A percentile compares a stretch with the other conserved stretches of the same genome.
phyloP scores from a whole-genome alignment of 2,113 vertebrate genomes.

The Neogobius melanostomus region DNA sequence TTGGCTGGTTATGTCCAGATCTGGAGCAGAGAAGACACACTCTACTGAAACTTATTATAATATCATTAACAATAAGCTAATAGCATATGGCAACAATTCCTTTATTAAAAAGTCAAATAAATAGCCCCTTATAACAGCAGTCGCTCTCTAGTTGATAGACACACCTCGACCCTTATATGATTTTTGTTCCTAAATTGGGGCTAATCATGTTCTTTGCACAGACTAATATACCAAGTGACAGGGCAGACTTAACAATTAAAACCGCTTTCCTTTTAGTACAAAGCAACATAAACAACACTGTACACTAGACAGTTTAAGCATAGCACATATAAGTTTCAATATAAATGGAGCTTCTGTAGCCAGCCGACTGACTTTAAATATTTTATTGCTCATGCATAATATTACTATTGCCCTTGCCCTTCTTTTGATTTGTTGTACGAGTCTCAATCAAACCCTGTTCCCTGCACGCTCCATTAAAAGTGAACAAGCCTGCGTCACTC shows the following conservation, averaged over 20 bases:
- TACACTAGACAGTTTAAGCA: background rate
- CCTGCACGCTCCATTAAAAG: slow-evolving; percentile 39
- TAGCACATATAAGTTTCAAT: background rate
- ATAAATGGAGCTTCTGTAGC: background rate
- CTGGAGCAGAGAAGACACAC: slow-evolving; percentile 68
- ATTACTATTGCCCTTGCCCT: background rate
- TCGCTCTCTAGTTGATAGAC: slow-evolving; percentile 37
- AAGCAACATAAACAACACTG: background rate
- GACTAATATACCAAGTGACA: slow-evolving; percentile 11
- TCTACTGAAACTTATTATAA: slow-evolving; percentile 82
- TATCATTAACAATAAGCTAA: slow-evolving; percentile 80
- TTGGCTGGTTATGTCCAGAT: slow-evolving; percentile 81
- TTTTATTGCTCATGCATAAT: background rate
- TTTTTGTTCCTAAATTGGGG: slow-evolving; percentile 27
- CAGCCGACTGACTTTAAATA: background rate
- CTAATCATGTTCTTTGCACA: slow-evolving; percentile 34
- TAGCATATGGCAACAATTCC: slow-evolving; percentile 89
- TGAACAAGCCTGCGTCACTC: slow-evolving; percentile 56
- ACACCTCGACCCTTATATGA: slow-evolving; percentile 36
- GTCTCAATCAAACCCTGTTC: slow-evolving; percentile 43
- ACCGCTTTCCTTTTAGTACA: background rate
- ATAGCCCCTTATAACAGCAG: slow-evolving; percentile 77
- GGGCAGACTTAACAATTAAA: background rate
- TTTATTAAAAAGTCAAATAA: slow-evolving; percentile 90
- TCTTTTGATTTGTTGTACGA: slow-evolving; percentile 10